Percentiles rank a stretch among this genome's conserved stretches.
phyloP scores from a whole-genome alignment of 2,113 vertebrate genomes.

The Pungitius pungitius region DNA sequence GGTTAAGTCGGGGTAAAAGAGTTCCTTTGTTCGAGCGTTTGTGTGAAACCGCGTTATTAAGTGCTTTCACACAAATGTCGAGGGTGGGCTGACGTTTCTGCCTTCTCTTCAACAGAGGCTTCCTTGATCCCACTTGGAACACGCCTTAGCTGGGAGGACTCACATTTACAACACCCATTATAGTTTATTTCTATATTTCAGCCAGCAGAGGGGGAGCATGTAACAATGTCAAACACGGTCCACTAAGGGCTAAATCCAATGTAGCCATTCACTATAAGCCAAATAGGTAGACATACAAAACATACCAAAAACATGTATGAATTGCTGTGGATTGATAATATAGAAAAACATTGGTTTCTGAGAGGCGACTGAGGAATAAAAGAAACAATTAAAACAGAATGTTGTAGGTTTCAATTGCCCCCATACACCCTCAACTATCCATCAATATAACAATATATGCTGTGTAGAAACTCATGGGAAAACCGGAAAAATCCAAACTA shows the following conservation, averaged over 20 bases:
- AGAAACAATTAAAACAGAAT: not conserved
- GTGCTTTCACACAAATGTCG: too few species aligned
- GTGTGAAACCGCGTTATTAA: too few species aligned
- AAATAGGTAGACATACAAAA: not conserved
- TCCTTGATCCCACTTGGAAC: too few species aligned
- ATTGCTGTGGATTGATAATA: not conserved
- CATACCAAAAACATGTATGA: not conserved
- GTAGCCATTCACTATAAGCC: not conserved
- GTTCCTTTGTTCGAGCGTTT: too few species aligned
- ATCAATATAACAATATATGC: not conserved
- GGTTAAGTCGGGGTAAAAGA: too few species aligned
- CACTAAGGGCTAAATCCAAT: not conserved
- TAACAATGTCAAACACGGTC: not conserved
- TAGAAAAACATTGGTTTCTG: not conserved
- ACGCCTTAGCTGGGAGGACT: not conserved
- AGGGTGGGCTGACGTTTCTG: too few species aligned
- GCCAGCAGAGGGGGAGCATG: not conserved
- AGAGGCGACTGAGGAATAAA: not conserved
- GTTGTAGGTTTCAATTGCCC: not conserved
- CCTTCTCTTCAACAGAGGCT: not conserved
- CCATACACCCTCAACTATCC: not conserved
- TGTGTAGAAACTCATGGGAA: not conserved
- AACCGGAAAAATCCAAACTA: not conserved
- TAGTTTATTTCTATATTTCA: not conserved
- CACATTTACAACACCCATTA: not conserved